Conservation (phyloP, 2,888 invertebrate species). For the Lycia hirtaria region DNA sequence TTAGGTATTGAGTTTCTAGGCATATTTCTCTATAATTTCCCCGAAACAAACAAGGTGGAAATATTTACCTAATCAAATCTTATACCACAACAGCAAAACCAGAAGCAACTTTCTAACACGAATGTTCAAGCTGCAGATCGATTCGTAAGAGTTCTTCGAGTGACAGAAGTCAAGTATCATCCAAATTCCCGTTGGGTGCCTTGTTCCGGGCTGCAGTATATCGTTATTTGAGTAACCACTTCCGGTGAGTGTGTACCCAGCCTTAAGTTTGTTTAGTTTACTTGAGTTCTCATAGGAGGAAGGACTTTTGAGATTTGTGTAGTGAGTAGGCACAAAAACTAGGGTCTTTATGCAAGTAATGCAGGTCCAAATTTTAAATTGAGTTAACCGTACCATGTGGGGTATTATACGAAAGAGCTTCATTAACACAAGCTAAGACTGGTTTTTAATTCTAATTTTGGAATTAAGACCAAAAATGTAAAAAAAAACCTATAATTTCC, state of each 20-base stretch:
- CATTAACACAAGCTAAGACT: no score
- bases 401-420: no score
- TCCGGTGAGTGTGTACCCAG: conserved; percentile 14
- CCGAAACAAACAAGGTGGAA: no score
- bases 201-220: conserved; percentile 20
- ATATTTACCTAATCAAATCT: neutral
- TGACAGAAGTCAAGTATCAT: neutral
- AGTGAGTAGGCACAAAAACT: neutral
- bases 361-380: no score
- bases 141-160: neutral
- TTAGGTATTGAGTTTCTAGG: no score
- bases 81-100: no score
- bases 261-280: conserved; percentile 16
- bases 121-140: neutral
- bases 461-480: no score
- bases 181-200: conserved; percentile 5
- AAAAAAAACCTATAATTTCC: no score
- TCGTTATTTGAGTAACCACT: conserved; percentile 27
- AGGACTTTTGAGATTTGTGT: neutral
- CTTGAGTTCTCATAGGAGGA: neutral
- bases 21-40: no score
- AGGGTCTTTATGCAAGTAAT: no score
- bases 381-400: no score
- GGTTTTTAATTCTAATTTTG: no score
- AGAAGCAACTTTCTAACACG: neutral